Base-by-base conservation (phyloP, 2,797 vertebrate species). In the Psittacula derbiana region DNA sequence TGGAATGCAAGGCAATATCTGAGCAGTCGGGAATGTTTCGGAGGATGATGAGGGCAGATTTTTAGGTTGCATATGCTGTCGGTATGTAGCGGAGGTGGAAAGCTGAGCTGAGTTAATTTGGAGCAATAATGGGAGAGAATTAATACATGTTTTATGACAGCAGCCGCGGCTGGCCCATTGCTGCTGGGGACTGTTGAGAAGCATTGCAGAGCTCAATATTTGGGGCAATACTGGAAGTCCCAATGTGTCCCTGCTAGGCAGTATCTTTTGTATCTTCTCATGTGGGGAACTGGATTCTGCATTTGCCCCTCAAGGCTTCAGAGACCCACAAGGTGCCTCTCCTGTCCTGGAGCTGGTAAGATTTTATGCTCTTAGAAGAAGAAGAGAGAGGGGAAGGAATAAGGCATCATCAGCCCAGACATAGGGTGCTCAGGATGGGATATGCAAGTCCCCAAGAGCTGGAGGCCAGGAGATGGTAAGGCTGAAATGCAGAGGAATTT, bases 341-440 rank as follows among this genome's bases (percentile, higher is more conserved):
- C 28, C 70, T 67, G 38, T 25, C 17, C 43, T 60, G 71, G 31
- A 93, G 28, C 30, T 72, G 50, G 21, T 40, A 28, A 53, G 40
- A 33, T 82, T 43, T 72, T 21, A 27, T 38, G 12, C 7, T 92
- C 33, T 62, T 40, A 10, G 53, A 72, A 44, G 44, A 61, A 46
- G 25, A 41, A 19, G 30, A 6, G 11, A 10, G n/a, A 71, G 20
- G 33, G 71, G 74, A 43, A 83, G 38, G 53, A 78, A 3, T 41
- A 38, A 79, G 47, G 13, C 23, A 3, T 38, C 4, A 0, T 14
- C 62, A 82, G 33, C 43, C 33, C 47, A 21, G 46, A 8, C 6
- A 4, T 75, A 80, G 38, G 21, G 25, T 75, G 57, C 18, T 57
- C 0, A 0, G 46, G 40, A 19, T 0, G 1, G 16, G 44, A 1